Evolutionary conservation across 2,797 vertebrate species (phyloP).

Genomic region (Astyanax mexicanus): DNA sequence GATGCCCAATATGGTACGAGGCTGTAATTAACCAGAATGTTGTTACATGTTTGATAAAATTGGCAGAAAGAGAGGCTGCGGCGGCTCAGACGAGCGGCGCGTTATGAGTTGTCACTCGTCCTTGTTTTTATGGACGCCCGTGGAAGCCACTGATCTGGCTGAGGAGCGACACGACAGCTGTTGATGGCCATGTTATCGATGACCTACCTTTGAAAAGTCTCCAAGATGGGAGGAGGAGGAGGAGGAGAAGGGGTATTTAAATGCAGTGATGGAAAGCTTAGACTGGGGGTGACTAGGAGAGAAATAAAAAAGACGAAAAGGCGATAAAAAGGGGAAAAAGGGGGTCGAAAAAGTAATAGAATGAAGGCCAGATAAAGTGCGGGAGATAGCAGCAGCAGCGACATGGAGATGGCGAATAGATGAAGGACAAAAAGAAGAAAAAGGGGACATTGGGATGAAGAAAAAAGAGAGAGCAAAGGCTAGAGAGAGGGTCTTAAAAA

Average conservation of each 20-base stretch:
- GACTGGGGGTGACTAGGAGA: constrained; percentile 15
- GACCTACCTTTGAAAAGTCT: constrained; percentile 48
- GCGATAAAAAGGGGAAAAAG: constrained; percentile 45
- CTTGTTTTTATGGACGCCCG: constrained; percentile 8
- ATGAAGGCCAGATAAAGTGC: constrained; percentile 62
- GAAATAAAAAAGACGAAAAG: constrained; percentile 39
- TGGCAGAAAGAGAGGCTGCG: constrained; percentile 31
- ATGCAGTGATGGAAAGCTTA: constrained; percentile 27
- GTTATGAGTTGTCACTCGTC: constrained; percentile 34
- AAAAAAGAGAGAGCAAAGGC: constrained; percentile 36
- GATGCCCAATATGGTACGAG: constrained; percentile 60
- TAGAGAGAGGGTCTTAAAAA: constrained; percentile 36
- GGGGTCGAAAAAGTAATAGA: constrained; percentile 63
- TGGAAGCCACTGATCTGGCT: constrained; percentile 35
- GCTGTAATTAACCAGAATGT: constrained; percentile 62
- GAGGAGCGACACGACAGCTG: constrained; percentile 36
- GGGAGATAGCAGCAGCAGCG: constrained; percentile 58
- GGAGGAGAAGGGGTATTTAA: constrained; percentile 21
- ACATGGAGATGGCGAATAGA: constrained; percentile 53
- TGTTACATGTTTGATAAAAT: constrained; percentile 46
- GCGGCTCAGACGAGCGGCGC: constrained; percentile 21
- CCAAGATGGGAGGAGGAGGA: constrained; percentile 28
- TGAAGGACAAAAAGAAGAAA: constrained; percentile 52
- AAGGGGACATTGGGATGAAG: constrained; percentile 28
- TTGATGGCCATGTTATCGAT: constrained; percentile 49